Evolutionary conservation across 2,113 vertebrate species (phyloP).

Genomic region (Taurulus bubalis): DNA sequence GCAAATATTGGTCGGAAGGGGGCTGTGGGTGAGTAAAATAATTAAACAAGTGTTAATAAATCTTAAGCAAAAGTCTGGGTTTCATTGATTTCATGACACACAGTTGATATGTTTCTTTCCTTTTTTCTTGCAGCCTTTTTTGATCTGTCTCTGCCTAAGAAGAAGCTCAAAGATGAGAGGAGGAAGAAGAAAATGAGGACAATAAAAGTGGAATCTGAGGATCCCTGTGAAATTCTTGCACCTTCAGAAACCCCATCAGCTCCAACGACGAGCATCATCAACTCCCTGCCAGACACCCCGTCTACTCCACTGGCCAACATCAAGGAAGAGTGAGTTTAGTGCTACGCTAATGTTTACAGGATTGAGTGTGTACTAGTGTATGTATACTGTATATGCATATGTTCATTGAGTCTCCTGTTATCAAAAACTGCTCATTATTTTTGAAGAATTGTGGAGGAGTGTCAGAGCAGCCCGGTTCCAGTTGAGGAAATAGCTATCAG

Average conservation of each 20-base stretch:
- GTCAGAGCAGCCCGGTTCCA: conserved; percentile 86
- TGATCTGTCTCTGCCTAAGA: conserved; percentile 92
- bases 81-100: neutral
- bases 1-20: conserved; percentile 94
- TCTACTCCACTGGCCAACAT: conserved; percentile 85
- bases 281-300: conserved; percentile 83
- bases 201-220: conserved; percentile 92
- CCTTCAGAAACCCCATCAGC: conserved; percentile 69
- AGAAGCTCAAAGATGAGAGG: conserved; percentile 92
- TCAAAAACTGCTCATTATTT: neutral
- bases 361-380: neutral
- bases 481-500: conserved; percentile 93
- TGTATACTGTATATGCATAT: neutral
- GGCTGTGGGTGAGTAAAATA: conserved; percentile 84
- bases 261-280: conserved; percentile 60
- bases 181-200: conserved; percentile 91
- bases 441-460: conserved; percentile 90
- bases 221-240: conserved; percentile 87
- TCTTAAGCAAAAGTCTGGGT: neutral
- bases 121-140: conserved; percentile 83
- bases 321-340: conserved; percentile 93
- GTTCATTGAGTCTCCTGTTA: neutral
- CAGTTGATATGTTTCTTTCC: neutral
- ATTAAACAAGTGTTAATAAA: neutral
- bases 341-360: neutral